A percentile compares a stretch with the other conserved stretches of the same genome.
Conservation (phyloP, 2,113 vertebrate species). For the Xiphophorus hellerii region DNA sequence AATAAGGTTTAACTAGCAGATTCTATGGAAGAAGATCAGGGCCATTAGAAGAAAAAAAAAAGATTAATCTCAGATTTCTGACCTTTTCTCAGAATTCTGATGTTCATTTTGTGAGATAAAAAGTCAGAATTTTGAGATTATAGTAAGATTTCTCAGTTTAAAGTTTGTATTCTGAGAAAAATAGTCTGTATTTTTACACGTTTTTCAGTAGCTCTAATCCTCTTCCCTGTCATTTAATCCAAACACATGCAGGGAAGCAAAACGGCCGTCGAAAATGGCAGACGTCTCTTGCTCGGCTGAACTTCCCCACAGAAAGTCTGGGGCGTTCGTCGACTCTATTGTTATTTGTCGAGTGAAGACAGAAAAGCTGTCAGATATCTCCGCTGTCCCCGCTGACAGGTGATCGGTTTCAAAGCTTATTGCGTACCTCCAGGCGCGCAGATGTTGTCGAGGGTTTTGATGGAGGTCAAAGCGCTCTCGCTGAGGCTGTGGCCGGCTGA, state of each 20-base stretch:
- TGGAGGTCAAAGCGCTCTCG: slow-evolving; percentile 70
- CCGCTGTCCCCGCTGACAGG: slow-evolving; percentile 4
- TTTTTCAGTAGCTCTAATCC: too few relatives aligned
- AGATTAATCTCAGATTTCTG: too few relatives aligned
- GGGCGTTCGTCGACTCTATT: background rate
- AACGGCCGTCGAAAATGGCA: too few relatives aligned
- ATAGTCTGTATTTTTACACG: too few relatives aligned
- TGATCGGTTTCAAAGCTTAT: background rate
- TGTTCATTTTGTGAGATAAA: too few relatives aligned
- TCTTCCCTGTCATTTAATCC: background rate
- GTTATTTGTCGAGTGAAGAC: background rate
- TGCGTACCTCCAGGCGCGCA: slow-evolving; percentile 65
- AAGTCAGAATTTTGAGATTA: too few relatives aligned
- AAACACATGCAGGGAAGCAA: background rate
- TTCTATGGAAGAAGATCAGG: background rate
- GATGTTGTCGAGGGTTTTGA: slow-evolving; percentile 66
- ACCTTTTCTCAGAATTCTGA: too few relatives aligned
- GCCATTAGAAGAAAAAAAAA: too few relatives aligned
- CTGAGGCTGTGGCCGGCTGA: slow-evolving; percentile 69
- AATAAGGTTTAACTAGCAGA: background rate
- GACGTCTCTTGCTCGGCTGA: background rate
- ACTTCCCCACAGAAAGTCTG: background rate
- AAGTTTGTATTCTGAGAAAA: too few relatives aligned
- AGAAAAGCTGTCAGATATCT: background rate
- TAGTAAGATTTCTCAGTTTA: too few relatives aligned